Conservation (phyloP, 2,797 vertebrate species). For the Lepilemur ruficaudatus region DNA sequence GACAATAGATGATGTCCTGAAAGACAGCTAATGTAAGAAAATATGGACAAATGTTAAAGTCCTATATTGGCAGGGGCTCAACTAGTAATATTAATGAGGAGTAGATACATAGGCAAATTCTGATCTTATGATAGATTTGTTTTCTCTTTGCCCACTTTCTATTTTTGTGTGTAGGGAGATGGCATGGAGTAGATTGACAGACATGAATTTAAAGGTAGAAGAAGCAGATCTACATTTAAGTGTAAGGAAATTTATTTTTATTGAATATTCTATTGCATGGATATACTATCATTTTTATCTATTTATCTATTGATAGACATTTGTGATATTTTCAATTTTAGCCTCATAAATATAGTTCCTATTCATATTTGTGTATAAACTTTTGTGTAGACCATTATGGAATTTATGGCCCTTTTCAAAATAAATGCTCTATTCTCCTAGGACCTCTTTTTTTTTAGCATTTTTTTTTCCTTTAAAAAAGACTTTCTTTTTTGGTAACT, state of each 20-base stretch:
- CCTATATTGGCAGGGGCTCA: background rate
- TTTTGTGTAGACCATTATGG: background rate
- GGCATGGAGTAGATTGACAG: background rate
- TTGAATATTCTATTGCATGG: background rate
- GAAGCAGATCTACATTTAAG: background rate
- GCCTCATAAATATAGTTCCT: background rate
- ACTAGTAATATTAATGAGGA: background rate
- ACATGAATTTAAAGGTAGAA: background rate
- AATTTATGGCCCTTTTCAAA: background rate
- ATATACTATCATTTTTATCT: background rate
- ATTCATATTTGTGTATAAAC: background rate
- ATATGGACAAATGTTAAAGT: background rate
- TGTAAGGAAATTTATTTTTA: background rate
- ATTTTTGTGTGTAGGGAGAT: background rate
- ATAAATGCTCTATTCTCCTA: background rate
- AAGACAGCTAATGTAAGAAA: background rate
- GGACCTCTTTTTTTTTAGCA: background rate
- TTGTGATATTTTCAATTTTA: background rate
- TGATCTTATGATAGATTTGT: background rate
- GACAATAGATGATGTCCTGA: background rate
- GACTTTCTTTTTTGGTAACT: background rate
- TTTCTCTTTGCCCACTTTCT: background rate
- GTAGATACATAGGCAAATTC: background rate
- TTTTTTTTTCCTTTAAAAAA: background rate
- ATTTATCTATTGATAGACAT: background rate